Evolutionary conservation across 1,140 invertebrate genomes (phyloP), one percentile per base, ranked within the genome.

Genomic region (Probaryconus sp.): DNA sequence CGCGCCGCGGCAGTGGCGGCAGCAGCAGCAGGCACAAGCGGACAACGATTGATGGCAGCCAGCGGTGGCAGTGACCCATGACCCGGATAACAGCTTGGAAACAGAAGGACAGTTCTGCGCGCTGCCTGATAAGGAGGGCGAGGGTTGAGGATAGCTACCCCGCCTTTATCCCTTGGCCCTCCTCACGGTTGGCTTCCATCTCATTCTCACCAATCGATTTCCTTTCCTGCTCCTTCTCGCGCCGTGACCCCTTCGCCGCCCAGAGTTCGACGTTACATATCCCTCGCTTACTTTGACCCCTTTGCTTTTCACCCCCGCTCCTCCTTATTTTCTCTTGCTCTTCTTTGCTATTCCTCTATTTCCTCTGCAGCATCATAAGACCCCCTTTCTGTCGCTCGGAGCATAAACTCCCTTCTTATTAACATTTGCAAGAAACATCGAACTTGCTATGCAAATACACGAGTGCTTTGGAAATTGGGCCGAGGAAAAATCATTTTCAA

Each of bases 11-110:
- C 47, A 17, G 53, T 48, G 45, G 35, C 40, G 17, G 30, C 31
- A n/a, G 28, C 16, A 17, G 6, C 7, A 9, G 35, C 21, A 28
- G 13, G 17, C n/a, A n/a, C 26, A 5, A 20, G 40, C 37, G 31
- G 56, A 50, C 50, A 63, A 83, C 79, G 77, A 83, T 83, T 83
- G 82, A 81, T 80, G 76, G 77, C 68, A 73, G 51, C 69, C 76
- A 76, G 60, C 74, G 79, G 79, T 86, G 84, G 82, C 83, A 85
- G 84, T 86, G 84, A 86, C 84, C 83, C 83, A 86, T 85, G 84
- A 86, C 84, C 83, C 82, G 83, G 80, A 84, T 83, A 78, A 78
- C 71, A 79, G 79, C 71, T 82, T 80, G 80, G 77, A 79, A 78
- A 68, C 71, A 70, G 70, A 81, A 78, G 69, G 78, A 79, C 72